phyloP scores from a whole-genome alignment of 2,888 invertebrate genomes.

The Pomacea canaliculata region DNA sequence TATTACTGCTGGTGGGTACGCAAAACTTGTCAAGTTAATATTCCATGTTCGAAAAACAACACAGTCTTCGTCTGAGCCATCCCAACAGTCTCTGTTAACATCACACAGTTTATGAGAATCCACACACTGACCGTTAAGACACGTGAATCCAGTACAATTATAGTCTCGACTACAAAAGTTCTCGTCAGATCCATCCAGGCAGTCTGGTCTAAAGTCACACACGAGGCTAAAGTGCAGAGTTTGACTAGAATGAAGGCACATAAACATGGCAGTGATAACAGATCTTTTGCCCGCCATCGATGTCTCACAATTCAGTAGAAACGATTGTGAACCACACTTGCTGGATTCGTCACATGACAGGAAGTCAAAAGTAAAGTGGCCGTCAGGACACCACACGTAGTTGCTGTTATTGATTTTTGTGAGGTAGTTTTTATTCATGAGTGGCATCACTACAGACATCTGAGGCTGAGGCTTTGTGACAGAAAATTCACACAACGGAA shows the following conservation, averaged over 20 bases:
- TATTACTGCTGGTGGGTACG: slow-evolving; percentile 6
- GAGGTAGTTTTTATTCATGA: too few relatives aligned
- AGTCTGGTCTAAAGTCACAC: neutral
- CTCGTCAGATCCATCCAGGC: neutral
- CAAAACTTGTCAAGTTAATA: neutral
- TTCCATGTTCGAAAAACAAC: neutral
- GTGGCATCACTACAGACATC: too few relatives aligned
- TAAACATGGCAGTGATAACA: neutral
- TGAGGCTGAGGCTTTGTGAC: too few relatives aligned
- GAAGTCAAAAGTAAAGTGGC: slow-evolving; percentile 11
- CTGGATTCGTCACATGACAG: slow-evolving; percentile 12
- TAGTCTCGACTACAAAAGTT: neutral
- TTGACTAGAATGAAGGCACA: neutral
- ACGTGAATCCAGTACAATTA: neutral
- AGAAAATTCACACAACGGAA: too few relatives aligned
- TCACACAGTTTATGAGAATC: neutral
- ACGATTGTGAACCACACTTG: neutral
- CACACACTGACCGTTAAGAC: slow-evolving; percentile 4
- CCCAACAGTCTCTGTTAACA: neutral
- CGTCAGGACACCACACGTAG: neutral
- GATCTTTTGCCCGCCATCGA: neutral
- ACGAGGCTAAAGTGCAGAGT: neutral
- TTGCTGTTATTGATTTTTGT: too few relatives aligned
- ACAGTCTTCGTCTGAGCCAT: neutral
- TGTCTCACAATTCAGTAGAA: neutral